Evolutionary conservation across 2,113 vertebrate species (phyloP), one percentile per base, ranked within the genome.

Genomic region (Electrona antarctica): DNA sequence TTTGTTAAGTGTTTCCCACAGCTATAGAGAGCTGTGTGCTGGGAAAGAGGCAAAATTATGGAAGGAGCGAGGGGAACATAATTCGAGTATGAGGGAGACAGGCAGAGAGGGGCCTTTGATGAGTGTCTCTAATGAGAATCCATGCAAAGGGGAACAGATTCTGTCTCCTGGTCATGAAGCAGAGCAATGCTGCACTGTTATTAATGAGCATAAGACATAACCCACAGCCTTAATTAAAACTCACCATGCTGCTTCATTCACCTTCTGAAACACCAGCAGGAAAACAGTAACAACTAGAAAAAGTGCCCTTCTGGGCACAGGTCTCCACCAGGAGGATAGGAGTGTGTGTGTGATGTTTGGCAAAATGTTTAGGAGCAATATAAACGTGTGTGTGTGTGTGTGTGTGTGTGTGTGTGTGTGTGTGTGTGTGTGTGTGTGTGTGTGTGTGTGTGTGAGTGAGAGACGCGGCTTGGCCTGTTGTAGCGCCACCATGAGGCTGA

Each of bases 41-140:
- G 89, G 88, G 89, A 91, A 87, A 90, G 21, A 55, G 83, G 33
- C 33, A 47, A 58, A 77, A 87, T 86, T 85, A 87, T 88, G 80
- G 89, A 84, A 85, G 71, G 78, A 80, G 81, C 74, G 79, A 81
- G 67, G 82, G 78, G 78, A 76, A 64, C 63, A 48, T 70, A 69
- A 7, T 11, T 4, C 1, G 11, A 14, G 80, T 9, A 49, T 45
- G 41, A 12, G 47, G 33, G 33, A 51, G 63, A n/a, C 29, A 7
- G 62, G 71, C 73, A 68, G 66, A 70, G 65, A 78, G 86, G 33
- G 33, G 82, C 89, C 87, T 90, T 90, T 92, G 90, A 92, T 92
- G 90, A 90, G 89, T 90, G 84, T 87, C 72, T 89, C 89, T 90
- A 92, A 92, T 89, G 90, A 92, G 90, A 90, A 85, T 73, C 80